Base-by-base conservation (phyloP, 2,888 invertebrate genomes). In the Drosophila meridiana region DNA sequence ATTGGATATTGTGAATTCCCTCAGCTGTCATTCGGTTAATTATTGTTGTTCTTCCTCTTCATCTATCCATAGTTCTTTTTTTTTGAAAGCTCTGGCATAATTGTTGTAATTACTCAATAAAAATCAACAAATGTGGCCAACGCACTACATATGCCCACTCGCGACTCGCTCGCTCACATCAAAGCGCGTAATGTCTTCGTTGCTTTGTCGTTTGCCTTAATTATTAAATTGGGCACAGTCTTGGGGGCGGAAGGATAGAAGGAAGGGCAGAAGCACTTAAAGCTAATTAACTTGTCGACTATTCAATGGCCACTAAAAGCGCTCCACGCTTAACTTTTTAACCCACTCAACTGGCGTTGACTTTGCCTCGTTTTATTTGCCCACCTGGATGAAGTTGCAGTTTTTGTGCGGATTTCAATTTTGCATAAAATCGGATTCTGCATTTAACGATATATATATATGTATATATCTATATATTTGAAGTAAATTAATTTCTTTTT, bases 201-300 rank as follows among this genome's bases (percentile, higher is more conserved):
- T 47, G 28, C 36, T 43, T 26, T 40, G 34, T 34, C 42, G 28
- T 45, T 58, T 43, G n/a, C 1, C 52, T 53, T 47, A 60, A 70
- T 40, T 70, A 60, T 53, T 69, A 69, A 50, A 69, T 43, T 69
- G 56, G 42, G 42, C 40, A n/a, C 8, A 42, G 14, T n/a, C 11
- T 14, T n/a, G 30, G 30, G 34, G 26, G 26, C 3, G 45, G 11
- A 4, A 28, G 2, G 50, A 5, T 1, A n/a, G 36, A 26, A n/a
- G 13, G 6, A 45, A 47, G 47, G 2, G 20, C 20, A 28, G 28
- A 6, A 30, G 14, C 52, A 53, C 50, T 78, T 64, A 62, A 64
- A 30, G 30, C 57, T 73, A 62, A 73, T 78, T 78, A 59, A 65
- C 58, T 62, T 64, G 55, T 72, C 53, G 42, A 20, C 13, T 28